Percentiles rank a stretch among this genome's conserved stretches.
Evolutionary conservation across 2,888 invertebrate species (phyloP).

Genomic region (Andrena marginata): DNA sequence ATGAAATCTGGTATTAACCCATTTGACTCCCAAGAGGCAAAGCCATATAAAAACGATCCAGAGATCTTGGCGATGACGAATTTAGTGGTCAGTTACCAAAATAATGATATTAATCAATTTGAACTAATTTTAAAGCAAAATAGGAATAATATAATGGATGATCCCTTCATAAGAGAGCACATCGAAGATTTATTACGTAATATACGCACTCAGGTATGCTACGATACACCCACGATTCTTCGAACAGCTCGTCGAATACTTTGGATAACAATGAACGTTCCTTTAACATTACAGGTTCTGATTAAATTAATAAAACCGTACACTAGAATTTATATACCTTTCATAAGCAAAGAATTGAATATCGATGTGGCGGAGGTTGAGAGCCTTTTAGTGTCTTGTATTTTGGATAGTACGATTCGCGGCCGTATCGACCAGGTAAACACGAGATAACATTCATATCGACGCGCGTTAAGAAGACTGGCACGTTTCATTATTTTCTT

Average conservation of each 20-base stretch:
- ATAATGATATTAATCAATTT: constrained; percentile 99
- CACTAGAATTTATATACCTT: constrained; percentile 98
- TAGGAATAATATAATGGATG: constrained; percentile 98
- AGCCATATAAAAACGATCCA: constrained; percentile 99
- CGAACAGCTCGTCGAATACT: constrained; percentile 8
- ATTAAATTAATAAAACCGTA: constrained; percentile 99
- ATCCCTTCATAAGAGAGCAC: constrained; percentile 99
- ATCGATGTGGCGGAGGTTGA: constrained; percentile 98
- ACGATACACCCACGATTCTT: not conserved
- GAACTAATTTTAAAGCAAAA: constrained; percentile 98
- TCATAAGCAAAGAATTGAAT: constrained; percentile 97
- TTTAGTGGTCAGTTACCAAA: constrained; percentile 98
- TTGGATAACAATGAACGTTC: not conserved
- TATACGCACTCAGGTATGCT: constrained; percentile 90
- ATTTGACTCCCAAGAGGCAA: constrained; percentile 99
- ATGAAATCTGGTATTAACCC: constrained; percentile 99
- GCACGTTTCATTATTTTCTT: no score
- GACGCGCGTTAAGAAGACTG: no score
- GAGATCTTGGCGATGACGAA: constrained; percentile 99
- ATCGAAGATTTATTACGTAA: constrained; percentile 98
- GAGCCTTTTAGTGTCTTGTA: constrained; percentile 98
- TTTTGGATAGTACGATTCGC: constrained; percentile 96
- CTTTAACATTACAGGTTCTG: constrained; percentile 90
- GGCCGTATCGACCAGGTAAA: constrained; percentile 94
- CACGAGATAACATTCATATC: constrained; percentile 63